phyloP scores from a whole-genome alignment of 2,797 vertebrate species.

The Alfaro cultratus region DNA sequence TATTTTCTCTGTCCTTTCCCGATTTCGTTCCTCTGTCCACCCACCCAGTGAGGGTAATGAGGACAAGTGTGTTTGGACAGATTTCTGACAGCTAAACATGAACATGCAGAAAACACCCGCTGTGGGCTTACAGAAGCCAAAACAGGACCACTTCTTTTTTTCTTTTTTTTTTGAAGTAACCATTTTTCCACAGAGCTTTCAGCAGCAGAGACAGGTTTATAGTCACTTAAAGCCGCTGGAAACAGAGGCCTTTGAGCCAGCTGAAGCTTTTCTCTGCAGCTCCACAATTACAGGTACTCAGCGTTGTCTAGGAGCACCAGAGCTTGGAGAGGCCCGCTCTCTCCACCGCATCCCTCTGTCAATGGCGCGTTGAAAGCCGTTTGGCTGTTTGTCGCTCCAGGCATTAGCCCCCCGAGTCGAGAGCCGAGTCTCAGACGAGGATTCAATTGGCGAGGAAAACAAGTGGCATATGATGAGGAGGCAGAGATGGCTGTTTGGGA shows the following conservation, averaged over 20 bases:
- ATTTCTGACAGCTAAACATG: slow-evolving; percentile 34
- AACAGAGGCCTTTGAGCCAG: slow-evolving; percentile 89
- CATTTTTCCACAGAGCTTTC: slow-evolving; percentile 65
- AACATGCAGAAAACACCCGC: slow-evolving; percentile 44
- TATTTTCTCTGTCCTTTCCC: slow-evolving; percentile 23
- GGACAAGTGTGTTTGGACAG: slow-evolving; percentile 37
- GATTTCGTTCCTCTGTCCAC: slow-evolving; percentile 20
- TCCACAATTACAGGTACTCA: slow-evolving; percentile 93
- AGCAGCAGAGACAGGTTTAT: slow-evolving; percentile 75
- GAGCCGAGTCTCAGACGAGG: slow-evolving; percentile 88
- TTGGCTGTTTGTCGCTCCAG: slow-evolving; percentile 89
- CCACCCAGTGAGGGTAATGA: slow-evolving; percentile 18
- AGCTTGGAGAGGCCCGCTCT: slow-evolving; percentile 70
- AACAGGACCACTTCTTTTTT: slow-evolving; percentile 46
- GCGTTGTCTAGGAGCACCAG: slow-evolving; percentile 89
- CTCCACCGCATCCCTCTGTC: slow-evolving; percentile 76
- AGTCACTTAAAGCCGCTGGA: slow-evolving; percentile 89
- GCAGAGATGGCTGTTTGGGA: slow-evolving; percentile 60
- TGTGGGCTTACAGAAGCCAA: slow-evolving; percentile 45
- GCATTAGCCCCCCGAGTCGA: slow-evolving; percentile 87
- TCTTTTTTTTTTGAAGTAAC: slow-evolving; percentile 40
- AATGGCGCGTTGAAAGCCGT: slow-evolving; percentile 93
- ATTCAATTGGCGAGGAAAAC: slow-evolving; percentile 88
- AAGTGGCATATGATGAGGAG: slow-evolving; percentile 67
- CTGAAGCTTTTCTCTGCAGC: slow-evolving; percentile 86